Evolutionary conservation across 2,113 vertebrate genomes (phyloP).

Genomic region (Coturnix japonica): DNA sequence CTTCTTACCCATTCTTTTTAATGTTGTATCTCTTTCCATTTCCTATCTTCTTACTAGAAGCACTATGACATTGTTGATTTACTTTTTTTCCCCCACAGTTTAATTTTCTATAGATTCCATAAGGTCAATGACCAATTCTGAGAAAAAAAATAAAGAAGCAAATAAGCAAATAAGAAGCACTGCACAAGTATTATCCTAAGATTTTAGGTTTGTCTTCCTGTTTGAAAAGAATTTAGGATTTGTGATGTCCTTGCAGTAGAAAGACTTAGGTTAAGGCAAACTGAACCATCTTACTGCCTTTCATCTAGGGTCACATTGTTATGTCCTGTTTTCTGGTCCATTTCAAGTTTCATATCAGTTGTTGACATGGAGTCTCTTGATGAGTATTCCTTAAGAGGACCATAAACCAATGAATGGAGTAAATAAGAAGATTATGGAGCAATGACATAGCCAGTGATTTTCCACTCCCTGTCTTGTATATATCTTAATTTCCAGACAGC

Average conservation of each 20-base stretch:
- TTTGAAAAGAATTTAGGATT: background rate
- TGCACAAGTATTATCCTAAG: slow-evolving; percentile 10
- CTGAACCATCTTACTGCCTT: slow-evolving; percentile 30
- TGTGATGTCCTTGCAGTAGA: background rate
- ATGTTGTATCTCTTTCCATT: background rate
- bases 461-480: background rate
- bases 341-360: slow-evolving; percentile 58
- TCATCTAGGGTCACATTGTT: background rate
- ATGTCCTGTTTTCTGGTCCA: slow-evolving; percentile 46
- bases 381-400: slow-evolving; percentile 27
- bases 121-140: background rate
- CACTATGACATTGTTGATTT: background rate
- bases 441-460: slow-evolving; percentile 39
- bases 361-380: slow-evolving; percentile 54
- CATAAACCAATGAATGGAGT: slow-evolving; percentile 57
- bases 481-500: slow-evolving; percentile 60
- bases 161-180: slow-evolving; percentile 21
- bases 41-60: background rate
- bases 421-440: slow-evolving; percentile 56
- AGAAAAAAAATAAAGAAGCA: slow-evolving; percentile 19
- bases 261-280: background rate
- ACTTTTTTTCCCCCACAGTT: background rate
- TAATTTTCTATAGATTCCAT: background rate
- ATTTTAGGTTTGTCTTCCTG: background rate
- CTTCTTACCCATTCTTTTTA: background rate